Evolutionary conservation across 2,113 vertebrate species (phyloP).

Genomic region (Callipepla squamata): DNA sequence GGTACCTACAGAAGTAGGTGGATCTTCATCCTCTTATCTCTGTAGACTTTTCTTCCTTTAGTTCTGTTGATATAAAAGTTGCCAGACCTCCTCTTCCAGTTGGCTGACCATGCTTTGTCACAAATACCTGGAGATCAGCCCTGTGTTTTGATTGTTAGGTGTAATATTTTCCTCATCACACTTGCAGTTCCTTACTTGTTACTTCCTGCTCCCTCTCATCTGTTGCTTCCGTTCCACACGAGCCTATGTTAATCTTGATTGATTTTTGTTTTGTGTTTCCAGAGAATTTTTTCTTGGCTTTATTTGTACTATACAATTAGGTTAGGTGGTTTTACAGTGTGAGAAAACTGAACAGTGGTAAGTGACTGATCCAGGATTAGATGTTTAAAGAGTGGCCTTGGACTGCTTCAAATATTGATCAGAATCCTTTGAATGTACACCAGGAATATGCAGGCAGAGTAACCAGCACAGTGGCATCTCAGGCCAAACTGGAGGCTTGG

Average conservation of each 20-base stretch:
- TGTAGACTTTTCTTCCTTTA: neutral
- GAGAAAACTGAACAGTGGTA: neutral
- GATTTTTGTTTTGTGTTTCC: neutral
- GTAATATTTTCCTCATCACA: too few species aligned
- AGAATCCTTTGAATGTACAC: neutral
- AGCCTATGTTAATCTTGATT: neutral
- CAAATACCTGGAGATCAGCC: neutral
- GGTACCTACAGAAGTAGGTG: too few species aligned
- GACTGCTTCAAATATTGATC: neutral
- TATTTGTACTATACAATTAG: neutral
- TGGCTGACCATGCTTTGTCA: neutral
- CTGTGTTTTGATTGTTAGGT: neutral
- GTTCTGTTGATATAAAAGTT: neutral
- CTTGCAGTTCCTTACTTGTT: neutral
- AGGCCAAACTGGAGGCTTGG: neutral
- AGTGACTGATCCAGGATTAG: neutral
- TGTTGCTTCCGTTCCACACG: neutral
- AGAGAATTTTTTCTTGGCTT: neutral
- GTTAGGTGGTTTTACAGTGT: neutral
- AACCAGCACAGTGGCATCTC: neutral
- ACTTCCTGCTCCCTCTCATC: neutral
- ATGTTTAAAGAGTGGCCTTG: neutral
- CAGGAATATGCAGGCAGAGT: rapidly evolving
- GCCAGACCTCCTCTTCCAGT: neutral
- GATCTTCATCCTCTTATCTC: neutral